These are phyloP conservation scores for Sarcophaga bullata DNA, from an alignment of 1,140 invertebrate species.

Conservation along the genomic window DNA sequence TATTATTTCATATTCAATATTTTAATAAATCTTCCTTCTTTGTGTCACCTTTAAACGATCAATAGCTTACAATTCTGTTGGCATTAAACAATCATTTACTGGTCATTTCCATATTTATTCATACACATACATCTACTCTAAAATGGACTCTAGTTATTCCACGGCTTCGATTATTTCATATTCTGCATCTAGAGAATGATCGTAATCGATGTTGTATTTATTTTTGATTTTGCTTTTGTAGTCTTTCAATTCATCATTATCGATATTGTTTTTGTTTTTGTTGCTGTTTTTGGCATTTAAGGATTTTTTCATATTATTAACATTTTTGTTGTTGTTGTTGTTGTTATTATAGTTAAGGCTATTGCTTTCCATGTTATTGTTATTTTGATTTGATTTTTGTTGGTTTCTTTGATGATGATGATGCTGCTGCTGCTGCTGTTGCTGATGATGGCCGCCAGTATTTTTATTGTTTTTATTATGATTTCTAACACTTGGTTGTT, in stretches of 20 bases:
- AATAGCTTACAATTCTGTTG: too few species aligned
- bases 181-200: constrained; percentile 65
- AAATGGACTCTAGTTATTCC: constrained; percentile 52
- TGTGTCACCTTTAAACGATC: too few species aligned
- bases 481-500: constrained; percentile 29
- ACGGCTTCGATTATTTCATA: constrained; percentile 66
- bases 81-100: too few species aligned
- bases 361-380: neutral
- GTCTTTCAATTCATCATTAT: constrained; percentile 61
- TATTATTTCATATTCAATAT: too few species aligned
- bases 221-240: constrained; percentile 65
- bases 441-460: constrained; percentile 44
- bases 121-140: too few species aligned
- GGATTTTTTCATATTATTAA: constrained; percentile 44
- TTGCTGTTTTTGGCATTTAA: constrained; percentile 22
- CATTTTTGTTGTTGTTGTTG: constrained; percentile 47
- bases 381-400: constrained; percentile 36
- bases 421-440: constrained; percentile 49
- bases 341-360: neutral
- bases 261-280: constrained; percentile 54
- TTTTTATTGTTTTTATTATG: constrained; percentile 47
- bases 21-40: too few species aligned
- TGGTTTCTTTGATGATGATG: constrained; percentile 25
- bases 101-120: too few species aligned
- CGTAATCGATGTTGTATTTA: constrained; percentile 65